These are phyloP conservation scores for Lycocerus yunnanus DNA, from an alignment of 2,888 invertebrate genomes.

Conservation along the genomic window DNA sequence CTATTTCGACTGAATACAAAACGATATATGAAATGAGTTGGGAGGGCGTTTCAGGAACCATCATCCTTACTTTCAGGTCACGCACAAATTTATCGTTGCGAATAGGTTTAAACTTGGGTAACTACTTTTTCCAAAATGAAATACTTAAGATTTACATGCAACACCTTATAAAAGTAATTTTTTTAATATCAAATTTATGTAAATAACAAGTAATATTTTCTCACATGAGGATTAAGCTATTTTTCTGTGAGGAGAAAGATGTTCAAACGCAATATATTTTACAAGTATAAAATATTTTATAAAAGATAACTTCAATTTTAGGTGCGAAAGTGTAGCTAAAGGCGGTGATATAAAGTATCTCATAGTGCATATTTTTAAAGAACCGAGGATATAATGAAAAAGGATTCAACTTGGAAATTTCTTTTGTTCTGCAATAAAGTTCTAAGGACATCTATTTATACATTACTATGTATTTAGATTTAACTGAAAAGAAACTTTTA, in stretches of 20 bases:
- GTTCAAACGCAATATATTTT: background rate
- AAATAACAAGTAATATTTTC: background rate
- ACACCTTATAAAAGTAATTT: background rate
- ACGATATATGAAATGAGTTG: conserved; percentile 9
- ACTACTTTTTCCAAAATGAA: background rate
- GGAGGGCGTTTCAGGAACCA: conserved; percentile 5
- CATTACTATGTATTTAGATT: background rate
- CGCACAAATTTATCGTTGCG: conserved; percentile 3
- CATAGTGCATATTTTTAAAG: background rate
- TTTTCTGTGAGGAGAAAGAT: background rate
- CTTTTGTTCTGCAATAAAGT: background rate
- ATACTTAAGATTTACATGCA: background rate
- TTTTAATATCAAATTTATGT: background rate
- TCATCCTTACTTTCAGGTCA: conserved; percentile 9
- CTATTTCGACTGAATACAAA: conserved; percentile 18
- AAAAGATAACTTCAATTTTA: background rate
- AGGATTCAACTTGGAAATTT: background rate
- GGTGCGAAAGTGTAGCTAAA: background rate
- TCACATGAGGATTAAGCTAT: background rate
- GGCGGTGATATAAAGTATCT: background rate
- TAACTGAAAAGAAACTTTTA: background rate
- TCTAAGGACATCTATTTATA: background rate
- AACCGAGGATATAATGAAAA: background rate
- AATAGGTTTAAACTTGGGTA: conserved; percentile 8
- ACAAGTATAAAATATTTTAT: background rate